Conservation (phyloP, 2,113 vertebrate species). For the Phoenicopterus ruber region DNA sequence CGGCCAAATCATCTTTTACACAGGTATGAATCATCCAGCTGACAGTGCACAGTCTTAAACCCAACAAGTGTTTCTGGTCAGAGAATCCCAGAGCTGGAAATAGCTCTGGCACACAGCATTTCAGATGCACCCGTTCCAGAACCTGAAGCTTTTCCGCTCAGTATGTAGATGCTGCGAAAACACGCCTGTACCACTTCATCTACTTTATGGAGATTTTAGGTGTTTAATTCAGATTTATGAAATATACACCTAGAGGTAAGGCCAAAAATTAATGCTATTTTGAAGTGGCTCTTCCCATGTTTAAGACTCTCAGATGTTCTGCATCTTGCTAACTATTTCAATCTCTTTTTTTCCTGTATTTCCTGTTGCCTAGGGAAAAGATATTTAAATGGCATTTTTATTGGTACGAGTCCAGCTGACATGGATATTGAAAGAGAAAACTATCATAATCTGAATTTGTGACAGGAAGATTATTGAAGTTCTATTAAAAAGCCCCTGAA, state of each 20-base stretch:
- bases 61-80: neutral
- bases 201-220: neutral
- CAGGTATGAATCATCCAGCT: neutral
- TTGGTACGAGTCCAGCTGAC: neutral
- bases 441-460: neutral
- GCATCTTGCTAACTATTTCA: neutral
- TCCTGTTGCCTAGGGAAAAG: neutral
- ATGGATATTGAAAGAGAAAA: neutral
- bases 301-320: neutral
- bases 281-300: neutral
- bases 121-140: neutral
- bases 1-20: neutral
- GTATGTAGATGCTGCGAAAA: neutral
- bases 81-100: neutral
- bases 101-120: neutral
- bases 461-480: neutral
- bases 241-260: neutral
- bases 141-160: neutral
- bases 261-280: neutral
- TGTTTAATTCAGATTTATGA: neutral
- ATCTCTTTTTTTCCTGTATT: neutral
- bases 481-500: neutral
- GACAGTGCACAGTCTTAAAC: neutral
- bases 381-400: neutral
- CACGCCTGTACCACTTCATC: neutral